Conservation (phyloP, 92 coral and sea anemone genomes). For the Scolanthus callimorphus region DNA sequence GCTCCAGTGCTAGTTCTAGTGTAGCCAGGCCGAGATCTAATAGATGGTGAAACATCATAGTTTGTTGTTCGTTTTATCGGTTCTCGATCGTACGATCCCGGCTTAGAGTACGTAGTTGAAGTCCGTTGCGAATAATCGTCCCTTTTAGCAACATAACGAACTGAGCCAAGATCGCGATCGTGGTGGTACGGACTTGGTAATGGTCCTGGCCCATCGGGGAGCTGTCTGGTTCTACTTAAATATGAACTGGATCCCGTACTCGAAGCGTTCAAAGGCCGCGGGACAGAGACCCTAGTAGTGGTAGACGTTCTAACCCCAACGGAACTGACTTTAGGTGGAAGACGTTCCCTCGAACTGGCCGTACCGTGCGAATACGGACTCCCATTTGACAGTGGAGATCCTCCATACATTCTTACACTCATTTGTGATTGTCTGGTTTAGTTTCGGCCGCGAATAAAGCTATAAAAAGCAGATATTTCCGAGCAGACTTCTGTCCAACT, state of each 20-base stretch:
- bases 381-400: constrained; percentile 11
- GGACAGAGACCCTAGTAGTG: not conserved
- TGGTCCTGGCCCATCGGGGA: constrained; percentile 70
- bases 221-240: constrained; percentile 2
- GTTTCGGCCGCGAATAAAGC: not conserved
- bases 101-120: not conserved
- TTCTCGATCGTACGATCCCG: not conserved
- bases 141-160: constrained; percentile 21
- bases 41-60: constrained; percentile 42
- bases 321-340: too few relatives aligned
- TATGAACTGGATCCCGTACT: not conserved
- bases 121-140: not conserved
- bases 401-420: constrained; percentile 27
- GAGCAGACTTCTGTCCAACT: not conserved
- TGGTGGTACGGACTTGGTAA: constrained; percentile 16
- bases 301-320: constrained; percentile 5
- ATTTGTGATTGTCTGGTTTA: constrained; percentile 14
- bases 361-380: constrained; percentile 11
- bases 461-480: not conserved
- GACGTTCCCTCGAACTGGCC: too few relatives aligned
- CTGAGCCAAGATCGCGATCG: not conserved
- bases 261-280: too few relatives aligned
- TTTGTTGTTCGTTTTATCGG: constrained; percentile 6
- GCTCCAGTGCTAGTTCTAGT: too few relatives aligned
- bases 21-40: too few relatives aligned